These are phyloP conservation scores for Brotula barbata DNA, from an alignment of 2,797 vertebrate genomes.

Conservation along the genomic window DNA sequence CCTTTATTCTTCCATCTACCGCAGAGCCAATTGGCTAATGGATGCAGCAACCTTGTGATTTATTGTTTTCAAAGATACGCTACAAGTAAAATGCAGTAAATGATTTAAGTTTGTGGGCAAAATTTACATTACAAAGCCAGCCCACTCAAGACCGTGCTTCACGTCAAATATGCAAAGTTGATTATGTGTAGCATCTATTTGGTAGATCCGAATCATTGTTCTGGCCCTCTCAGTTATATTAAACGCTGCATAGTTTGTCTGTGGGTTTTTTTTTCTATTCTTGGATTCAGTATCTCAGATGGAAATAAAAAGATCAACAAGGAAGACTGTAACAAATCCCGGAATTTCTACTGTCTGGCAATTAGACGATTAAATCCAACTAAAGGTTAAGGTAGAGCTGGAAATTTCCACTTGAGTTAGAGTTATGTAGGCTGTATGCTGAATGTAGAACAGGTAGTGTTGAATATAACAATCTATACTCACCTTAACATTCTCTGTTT, in stretches of 20 bases:
- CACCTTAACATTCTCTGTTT: conserved; percentile 15
- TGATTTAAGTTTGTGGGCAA: conserved; percentile 76
- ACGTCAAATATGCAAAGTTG: conserved; percentile 78
- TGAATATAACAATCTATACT: conserved; percentile 32
- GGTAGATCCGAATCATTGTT: conserved; percentile 74
- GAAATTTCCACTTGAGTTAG: conserved; percentile 43
- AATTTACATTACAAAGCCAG: conserved; percentile 80
- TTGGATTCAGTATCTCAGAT: conserved; percentile 50
- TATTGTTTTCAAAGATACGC: conserved; percentile 77
- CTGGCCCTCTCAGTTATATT: conserved; percentile 71
- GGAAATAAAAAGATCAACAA: conserved; percentile 62
- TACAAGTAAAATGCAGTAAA: conserved; percentile 75
- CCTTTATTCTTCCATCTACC: conserved; percentile 61
- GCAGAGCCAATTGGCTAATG: conserved; percentile 80
- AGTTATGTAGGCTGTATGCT: conserved; percentile 23
- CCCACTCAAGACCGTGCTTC: conserved; percentile 63
- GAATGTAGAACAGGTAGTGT: conserved; percentile 19
- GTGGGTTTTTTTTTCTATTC: conserved; percentile 54
- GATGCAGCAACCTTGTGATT: conserved; percentile 80
- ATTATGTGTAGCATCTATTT: conserved; percentile 75
- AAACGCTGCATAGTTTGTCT: conserved; percentile 62
- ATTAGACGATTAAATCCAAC: conserved; percentile 49
- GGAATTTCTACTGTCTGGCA: conserved; percentile 34
- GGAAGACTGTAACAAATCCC: conserved; percentile 44
- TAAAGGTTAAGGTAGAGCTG: conserved; percentile 54